Conservation (phyloP, 2,113 vertebrate genomes). For the Toxotes chatareus region DNA sequence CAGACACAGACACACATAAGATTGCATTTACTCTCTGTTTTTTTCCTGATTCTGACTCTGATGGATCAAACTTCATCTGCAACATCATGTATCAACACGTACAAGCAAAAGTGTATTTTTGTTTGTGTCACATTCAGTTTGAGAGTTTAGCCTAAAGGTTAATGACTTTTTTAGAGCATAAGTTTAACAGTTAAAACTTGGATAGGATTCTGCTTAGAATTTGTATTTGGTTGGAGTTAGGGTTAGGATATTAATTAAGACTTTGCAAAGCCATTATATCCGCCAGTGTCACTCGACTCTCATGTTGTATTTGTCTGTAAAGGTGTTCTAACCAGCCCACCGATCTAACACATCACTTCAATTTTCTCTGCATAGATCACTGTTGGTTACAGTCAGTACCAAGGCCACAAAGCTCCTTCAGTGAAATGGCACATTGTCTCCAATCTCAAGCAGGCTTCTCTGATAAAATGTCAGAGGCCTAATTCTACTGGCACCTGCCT, state of each 20-base stretch:
- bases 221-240: neutral
- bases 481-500: slow-evolving; percentile 7
- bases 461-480: slow-evolving; percentile 1
- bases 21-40: neutral
- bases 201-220: too few relatives aligned
- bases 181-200: too few relatives aligned
- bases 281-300: neutral
- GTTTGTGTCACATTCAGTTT: neutral
- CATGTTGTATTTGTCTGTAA: slow-evolving; percentile 4
- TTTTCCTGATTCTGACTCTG: too few relatives aligned
- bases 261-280: neutral
- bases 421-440: neutral
- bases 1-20: neutral
- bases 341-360: neutral
- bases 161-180: too few relatives aligned
- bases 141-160: neutral
- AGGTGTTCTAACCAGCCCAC: neutral
- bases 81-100: neutral
- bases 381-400: neutral
- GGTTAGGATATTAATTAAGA: neutral
- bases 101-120: neutral
- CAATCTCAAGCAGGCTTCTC: neutral
- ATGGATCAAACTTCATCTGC: neutral
- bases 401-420: neutral
- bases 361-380: neutral